Base-by-base conservation (phyloP, 30 jellyfish, hydroid and myxozoan species). In the Aurelia aurita region DNA sequence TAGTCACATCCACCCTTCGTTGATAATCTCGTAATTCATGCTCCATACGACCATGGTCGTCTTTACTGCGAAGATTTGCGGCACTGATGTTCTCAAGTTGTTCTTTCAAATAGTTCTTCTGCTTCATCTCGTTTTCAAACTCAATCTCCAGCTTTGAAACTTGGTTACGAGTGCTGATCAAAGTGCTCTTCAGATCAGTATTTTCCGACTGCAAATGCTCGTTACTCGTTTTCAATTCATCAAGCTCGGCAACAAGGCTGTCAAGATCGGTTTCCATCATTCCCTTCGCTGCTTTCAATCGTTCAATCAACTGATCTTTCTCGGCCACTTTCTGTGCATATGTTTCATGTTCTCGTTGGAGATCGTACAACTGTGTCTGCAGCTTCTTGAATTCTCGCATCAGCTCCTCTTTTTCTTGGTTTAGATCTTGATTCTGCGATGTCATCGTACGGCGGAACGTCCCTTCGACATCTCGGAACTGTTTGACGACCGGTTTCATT, bases 331-430 rank as follows among this genome's bases (percentile, higher is more conserved):
- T 93, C 61, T 90, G 95, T 34, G 97, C 89, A 73, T 82, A 93
- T 15, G 79, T 80, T 43, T 93, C 98, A 59, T 93, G 98, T 55
- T 89, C 94, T 58, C 98, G 90, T 47, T 82, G 94, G 59, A 87
- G 54, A 61, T 93, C 97, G 61, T 80, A 47, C 84, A 93, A 77
- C 74, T 87, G 96, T 2, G 89, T 29, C 35, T 87, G 97, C 78
- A 93, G 87, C 57, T 69, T 85, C 77, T 84, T 88, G 88, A 93
- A 93, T 47, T 93, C 97, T 58, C 89, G 67, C 98, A 93, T 81
- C 80, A 93, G 85, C 69, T 82, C 96, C 60, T 93, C 98, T 62
- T 93, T 93, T 77, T 93, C 98, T 27, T 82, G 90, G 53, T 79
- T 74, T 2, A 93, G 67, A 29, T 82, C 93, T 58, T 67, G 70